Base-by-base conservation (phyloP, 2,888 invertebrate species). In the Luffia ferchaultella region DNA sequence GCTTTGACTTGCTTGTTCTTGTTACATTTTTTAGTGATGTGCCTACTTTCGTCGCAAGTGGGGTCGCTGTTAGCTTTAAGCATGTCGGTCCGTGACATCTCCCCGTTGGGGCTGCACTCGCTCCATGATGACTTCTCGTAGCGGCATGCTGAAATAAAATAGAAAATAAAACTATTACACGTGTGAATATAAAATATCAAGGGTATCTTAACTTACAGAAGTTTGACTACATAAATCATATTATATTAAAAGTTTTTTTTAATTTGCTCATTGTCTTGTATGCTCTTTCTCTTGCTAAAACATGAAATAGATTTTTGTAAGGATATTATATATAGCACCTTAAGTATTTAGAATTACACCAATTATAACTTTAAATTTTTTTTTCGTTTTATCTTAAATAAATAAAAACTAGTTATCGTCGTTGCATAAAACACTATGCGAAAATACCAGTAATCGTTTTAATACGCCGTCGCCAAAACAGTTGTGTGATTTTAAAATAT, bases 41-140 rank as follows among this genome's bases (percentile, higher is more conserved):
- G 89, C 73, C 93, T 89, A 76, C 89, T 92, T 74, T 90, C 89
- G 65, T 94, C 93, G 72, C 95, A 95, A 55, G 90, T 87, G 46
- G 92, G 87, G 74, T 94, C 94, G 70, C 93, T 93, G 69, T 90
- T 89, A 50, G 91, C 85, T 76, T 94, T 95, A 66, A 95, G 79
- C 76, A 89, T 90, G 72, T 95, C 93, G 62, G 89, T 90, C 68
- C 95, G 87, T 59, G 90, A 89, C 91, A 94, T 93, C 84, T 90
- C 89, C 57, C 92, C 92, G 65, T 90, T 90, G 56, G 89, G 86
- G 65, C 88, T 89, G 82, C 95, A 95, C 67, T 91, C 92, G 68
- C 90, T 90, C 93, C 95, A 95, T 56, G 92, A 84, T 40, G 94
- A 93, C 73, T 95, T 95, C 67, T 93, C 93, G 76, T 95, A 95